These are phyloP conservation scores for Canis aureus DNA, from an alignment of 2,113 vertebrate genomes.

Conservation along the genomic window DNA sequence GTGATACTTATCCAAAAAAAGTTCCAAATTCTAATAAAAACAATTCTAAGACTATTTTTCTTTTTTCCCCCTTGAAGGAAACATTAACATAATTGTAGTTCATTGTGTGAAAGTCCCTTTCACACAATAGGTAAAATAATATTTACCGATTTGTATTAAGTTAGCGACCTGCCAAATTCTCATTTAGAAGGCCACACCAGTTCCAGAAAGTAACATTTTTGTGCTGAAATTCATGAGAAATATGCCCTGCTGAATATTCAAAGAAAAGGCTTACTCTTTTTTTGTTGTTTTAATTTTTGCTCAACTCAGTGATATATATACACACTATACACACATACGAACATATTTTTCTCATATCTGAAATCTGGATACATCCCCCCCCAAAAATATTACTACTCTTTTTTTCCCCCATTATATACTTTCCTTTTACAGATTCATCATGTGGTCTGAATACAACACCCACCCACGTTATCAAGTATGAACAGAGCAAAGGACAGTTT, in stretches of 20 bases:
- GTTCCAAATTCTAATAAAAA: not conserved
- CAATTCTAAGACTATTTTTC: not conserved
- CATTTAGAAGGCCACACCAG: not conserved
- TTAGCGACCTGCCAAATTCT: not conserved
- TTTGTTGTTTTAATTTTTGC: constrained; percentile 24
- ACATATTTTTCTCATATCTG: constrained; percentile 67
- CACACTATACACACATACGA: not conserved
- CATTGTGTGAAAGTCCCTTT: constrained; percentile 57
- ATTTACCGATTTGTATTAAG: constrained; percentile 58
- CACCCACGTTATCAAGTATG: constrained; percentile 27
- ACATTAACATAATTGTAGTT: constrained; percentile 36
- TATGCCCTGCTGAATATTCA: not conserved
- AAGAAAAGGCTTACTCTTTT: not conserved
- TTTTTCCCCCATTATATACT: not conserved
- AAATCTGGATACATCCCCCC: constrained; percentile 57
- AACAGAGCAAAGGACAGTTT: constrained; percentile 32
- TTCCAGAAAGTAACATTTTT: constrained; percentile 51
- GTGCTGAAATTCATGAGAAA: constrained; percentile 43
- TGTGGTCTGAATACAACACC: constrained; percentile 34
- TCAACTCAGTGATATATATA: constrained; percentile 40
- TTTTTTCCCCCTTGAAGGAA: constrained; percentile 42
- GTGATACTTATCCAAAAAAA: not conserved
- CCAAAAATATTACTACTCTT: constrained; percentile 45
- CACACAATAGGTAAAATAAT: not conserved
- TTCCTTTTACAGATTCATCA: constrained; percentile 34